Evolutionary conservation across 2,797 vertebrate species (phyloP), one percentile per base, ranked within the genome.

Genomic region (Lepus townsendii): DNA sequence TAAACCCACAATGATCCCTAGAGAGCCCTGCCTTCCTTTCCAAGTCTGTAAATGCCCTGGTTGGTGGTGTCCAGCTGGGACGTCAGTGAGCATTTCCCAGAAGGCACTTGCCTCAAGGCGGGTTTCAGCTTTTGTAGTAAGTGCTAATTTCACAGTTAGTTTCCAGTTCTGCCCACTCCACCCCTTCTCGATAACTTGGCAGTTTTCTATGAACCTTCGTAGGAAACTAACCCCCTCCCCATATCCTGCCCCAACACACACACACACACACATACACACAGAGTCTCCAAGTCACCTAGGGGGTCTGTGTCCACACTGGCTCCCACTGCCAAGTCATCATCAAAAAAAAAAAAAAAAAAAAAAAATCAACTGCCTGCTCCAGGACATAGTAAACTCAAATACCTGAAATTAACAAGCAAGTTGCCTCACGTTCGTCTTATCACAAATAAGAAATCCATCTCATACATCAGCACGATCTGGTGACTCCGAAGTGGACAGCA

Each of bases 111-210:
- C 88, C 88, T 80, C 30, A 16, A 47, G 69, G 65, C 52, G 69
- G 50, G 22, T 47, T 42, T 65, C 62, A 54, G 62, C 17, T 72
- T 47, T 96, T 85, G 92, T 78, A 57, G 20, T 95, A 96, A 96
- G 57, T 27, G 30, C 77, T 86, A 17, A 78, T 47, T 87, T 83
- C 77, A 84, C 3, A 30, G 24, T 79, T 60, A 84, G 54, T 52
- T 63, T 60, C 42, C 24, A 50, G 35, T 10, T 66, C 57, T 63
- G 71, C 38, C 62, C 52, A 57, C 13, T 32, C 11, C 2, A 4
- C 24, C 27, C 24, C 47, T 30, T 7, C 38, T 50, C 16, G 30
- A 8, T 76, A 91, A 85, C 11, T 5, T 50, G 62, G 35, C 82
- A 62, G 32, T 77, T 76, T 91, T 79, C 90, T 78, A 77, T 1